A percentile compares a stretch with the other conserved stretches of the same genome.
Conservation (phyloP, 1,140 invertebrate genomes). For the Magallana angulata region DNA sequence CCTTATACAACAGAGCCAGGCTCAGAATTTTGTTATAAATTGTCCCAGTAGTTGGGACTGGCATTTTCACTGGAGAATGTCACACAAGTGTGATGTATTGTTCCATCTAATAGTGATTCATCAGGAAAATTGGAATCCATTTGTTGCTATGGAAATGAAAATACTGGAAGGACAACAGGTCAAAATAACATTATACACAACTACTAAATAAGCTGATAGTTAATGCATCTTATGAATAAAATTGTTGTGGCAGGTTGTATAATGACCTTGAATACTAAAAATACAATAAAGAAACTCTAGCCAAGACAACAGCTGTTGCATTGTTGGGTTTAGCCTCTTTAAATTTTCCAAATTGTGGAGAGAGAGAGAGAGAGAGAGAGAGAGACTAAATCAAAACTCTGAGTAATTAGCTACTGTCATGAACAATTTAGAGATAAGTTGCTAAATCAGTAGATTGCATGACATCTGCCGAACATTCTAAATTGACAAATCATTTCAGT, state of each 20-base stretch:
- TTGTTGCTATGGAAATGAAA: conserved; percentile 27
- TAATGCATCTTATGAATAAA: no score
- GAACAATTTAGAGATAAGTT: conserved; percentile 25
- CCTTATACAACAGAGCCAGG: no score
- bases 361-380: no score
- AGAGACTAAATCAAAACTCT: conserved; percentile 6
- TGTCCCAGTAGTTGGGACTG: conserved; percentile 17
- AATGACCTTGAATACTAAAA: no score
- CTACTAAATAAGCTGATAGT: no score
- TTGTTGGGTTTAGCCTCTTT: background rate
- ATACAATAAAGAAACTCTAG: no score
- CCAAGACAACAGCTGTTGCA: background rate
- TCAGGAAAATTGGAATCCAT: conserved; percentile 34
- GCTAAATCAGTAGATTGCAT: conserved; percentile 29
- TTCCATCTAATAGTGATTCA: conserved; percentile 21
- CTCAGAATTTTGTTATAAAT: background rate
- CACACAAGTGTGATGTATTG: conserved; percentile 27
- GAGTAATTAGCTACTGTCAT: conserved; percentile 11
- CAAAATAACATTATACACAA: background rate
- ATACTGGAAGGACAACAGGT: background rate
- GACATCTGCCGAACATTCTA: background rate
- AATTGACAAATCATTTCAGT: background rate
- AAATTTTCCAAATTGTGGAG: background rate
- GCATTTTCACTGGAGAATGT: conserved; percentile 31
- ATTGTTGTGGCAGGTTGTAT: no score